Conservation (phyloP, 2,797 vertebrate species). For the Ambastaia sidthimunki region DNA sequence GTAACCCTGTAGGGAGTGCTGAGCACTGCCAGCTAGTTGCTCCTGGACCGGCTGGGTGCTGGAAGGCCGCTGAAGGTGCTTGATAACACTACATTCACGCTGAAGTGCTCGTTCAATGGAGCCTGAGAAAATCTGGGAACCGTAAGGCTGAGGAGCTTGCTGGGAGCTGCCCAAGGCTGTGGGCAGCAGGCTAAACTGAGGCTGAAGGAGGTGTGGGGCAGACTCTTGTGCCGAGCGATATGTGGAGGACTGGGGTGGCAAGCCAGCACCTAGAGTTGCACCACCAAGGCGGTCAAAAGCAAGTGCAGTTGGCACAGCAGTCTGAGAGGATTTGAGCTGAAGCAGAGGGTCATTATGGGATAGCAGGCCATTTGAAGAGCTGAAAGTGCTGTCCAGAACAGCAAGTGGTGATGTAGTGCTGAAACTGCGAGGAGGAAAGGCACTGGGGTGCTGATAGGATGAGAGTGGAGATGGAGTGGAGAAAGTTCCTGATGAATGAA, state of each 20-base stretch:
- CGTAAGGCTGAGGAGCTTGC: constrained; percentile 86
- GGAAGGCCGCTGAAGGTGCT: constrained; percentile 99
- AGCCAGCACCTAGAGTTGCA: constrained; percentile 82
- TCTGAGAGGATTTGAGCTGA: constrained; percentile 91
- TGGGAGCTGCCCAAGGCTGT: constrained; percentile 85
- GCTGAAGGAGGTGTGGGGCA: constrained; percentile 95
- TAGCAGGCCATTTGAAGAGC: constrained; percentile 91
- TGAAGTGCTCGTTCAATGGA: constrained; percentile 98
- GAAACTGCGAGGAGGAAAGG: constrained; percentile 91
- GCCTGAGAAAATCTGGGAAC: constrained; percentile 89
- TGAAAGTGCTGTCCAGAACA: constrained; percentile 92
- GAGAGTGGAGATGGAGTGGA: constrained; percentile 87
- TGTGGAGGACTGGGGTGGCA: constrained; percentile 96
- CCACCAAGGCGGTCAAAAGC: constrained; percentile 90
- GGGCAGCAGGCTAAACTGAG: constrained; percentile 93
- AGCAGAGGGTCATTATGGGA: constrained; percentile 89
- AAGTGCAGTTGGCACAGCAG: constrained; percentile 86
- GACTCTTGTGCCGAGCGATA: constrained; percentile 99
- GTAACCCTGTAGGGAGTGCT: constrained; percentile 93
- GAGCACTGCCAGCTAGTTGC: constrained; percentile 86
- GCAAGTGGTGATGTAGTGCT: constrained; percentile 86
- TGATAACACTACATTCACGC: constrained; percentile 99
- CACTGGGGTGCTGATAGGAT: constrained; percentile 90
- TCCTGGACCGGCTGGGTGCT: constrained; percentile 88
- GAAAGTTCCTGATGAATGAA: constrained; percentile 93